phyloP scores from a whole-genome alignment of 2,888 invertebrate genomes.

The Spisula solida region DNA sequence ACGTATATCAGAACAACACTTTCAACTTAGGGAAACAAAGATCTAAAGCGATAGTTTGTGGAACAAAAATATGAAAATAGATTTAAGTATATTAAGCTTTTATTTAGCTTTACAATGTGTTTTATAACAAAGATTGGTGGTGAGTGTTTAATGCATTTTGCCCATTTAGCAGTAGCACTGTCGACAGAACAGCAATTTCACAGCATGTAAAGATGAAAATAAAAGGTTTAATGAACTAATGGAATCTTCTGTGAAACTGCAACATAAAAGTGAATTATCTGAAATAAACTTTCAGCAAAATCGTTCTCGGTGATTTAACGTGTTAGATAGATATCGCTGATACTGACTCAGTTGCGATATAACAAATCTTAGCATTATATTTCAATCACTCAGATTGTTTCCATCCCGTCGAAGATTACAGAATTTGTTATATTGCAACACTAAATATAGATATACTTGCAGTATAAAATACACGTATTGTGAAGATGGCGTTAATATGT shows the following conservation, averaged over 20 bases:
- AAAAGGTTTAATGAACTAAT: too few species aligned
- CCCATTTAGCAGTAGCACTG: background rate
- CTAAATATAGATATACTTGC: too few species aligned
- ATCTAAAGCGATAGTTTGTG: background rate
- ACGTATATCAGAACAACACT: background rate
- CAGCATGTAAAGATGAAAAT: background rate
- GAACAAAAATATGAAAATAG: conserved; percentile 7
- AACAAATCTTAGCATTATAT: background rate
- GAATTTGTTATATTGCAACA: too few species aligned
- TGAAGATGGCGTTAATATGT: too few species aligned
- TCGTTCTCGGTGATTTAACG: background rate
- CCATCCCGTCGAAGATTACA: background rate
- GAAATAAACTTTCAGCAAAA: background rate
- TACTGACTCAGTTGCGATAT: background rate
- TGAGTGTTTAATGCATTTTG: background rate
- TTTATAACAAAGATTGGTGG: background rate
- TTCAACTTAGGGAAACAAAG: conserved; percentile 2
- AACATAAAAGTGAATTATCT: too few species aligned
- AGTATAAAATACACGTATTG: too few species aligned
- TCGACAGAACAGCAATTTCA: background rate
- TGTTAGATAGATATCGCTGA: background rate
- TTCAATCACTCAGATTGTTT: background rate
- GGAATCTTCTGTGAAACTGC: too few species aligned
- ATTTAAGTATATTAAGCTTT: background rate
- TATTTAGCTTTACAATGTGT: too few species aligned